phyloP scores from a whole-genome alignment of 2,888 invertebrate genomes.

The Stegana nigrithorax region DNA sequence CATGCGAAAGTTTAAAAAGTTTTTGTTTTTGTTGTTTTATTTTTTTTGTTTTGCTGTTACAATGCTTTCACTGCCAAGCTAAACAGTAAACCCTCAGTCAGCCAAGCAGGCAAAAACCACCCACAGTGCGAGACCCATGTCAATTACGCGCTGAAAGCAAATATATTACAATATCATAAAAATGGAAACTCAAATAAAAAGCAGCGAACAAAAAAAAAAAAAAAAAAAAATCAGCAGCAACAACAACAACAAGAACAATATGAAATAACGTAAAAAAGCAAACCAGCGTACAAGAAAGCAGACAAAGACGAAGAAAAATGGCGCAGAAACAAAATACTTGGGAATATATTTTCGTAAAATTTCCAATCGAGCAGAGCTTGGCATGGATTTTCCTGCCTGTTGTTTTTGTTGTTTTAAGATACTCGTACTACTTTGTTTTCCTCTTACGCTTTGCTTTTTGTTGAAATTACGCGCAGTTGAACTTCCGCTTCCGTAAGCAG shows the following conservation, averaged over 20 bases:
- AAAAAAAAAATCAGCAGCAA: no score
- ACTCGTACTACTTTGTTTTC: background rate
- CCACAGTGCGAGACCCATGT: constrained; percentile 55
- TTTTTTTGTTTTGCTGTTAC: constrained; percentile 17
- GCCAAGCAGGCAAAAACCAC: constrained; percentile 29
- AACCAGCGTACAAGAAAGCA: background rate
- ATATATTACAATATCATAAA: constrained; percentile 61
- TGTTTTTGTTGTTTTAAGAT: background rate
- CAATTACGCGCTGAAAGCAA: constrained; percentile 60
- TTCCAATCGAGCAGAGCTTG: constrained; percentile 14
- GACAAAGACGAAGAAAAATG: constrained; percentile 4
- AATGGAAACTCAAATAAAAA: constrained; percentile 54
- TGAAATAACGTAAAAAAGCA: background rate
- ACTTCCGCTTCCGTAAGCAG: constrained; percentile 30
- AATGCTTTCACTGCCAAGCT: no score
- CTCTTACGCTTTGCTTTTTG: constrained; percentile 31
- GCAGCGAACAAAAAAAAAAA: no score
- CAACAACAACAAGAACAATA: background rate
- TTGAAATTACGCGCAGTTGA: constrained; percentile 41
- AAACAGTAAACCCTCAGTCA: no score
- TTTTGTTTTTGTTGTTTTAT: no score
- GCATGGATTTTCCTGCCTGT: background rate
- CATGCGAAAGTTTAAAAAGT: no score
- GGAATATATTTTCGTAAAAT: constrained; percentile 23
- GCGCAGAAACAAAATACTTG: constrained; percentile 25